A percentile compares a stretch with the other conserved stretches of the same genome.
Evolutionary conservation across 2,113 vertebrate genomes (phyloP).

Genomic region (Neotragus pygmaeus): DNA sequence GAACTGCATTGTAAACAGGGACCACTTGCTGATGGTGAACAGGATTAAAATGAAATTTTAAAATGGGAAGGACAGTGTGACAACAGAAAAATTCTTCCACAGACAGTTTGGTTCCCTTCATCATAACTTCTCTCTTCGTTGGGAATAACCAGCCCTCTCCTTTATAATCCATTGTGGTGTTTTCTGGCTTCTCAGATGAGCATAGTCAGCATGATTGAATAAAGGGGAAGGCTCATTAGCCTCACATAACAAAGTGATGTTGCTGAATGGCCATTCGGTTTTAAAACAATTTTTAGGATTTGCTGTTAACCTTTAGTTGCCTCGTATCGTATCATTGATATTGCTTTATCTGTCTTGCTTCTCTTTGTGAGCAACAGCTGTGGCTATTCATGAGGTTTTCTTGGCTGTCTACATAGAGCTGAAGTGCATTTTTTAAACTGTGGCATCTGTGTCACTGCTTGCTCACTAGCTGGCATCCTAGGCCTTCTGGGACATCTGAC

Average conservation of each 20-base stretch:
- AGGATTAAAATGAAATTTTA: slow-evolving; percentile 43
- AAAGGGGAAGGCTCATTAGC: background rate
- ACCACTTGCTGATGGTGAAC: background rate
- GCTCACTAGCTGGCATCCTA: slow-evolving; percentile 38
- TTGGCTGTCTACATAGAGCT: slow-evolving; percentile 57
- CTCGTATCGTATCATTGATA: background rate
- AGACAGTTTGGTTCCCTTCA: background rate
- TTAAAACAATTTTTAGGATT: slow-evolving; percentile 44
- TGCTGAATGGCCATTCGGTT: background rate
- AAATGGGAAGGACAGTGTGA: slow-evolving; percentile 26
- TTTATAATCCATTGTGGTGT: background rate
- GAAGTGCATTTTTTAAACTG: slow-evolving; percentile 43
- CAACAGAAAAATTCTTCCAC: slow-evolving; percentile 37
- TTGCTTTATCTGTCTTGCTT: slow-evolving; percentile 41
- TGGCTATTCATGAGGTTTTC: slow-evolving; percentile 51
- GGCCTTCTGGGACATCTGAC: slow-evolving; percentile 17
- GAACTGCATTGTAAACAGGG: background rate
- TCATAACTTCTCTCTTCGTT: slow-evolving; percentile 1
- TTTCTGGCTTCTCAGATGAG: background rate
- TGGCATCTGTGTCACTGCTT: slow-evolving; percentile 14
- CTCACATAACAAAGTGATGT: background rate
- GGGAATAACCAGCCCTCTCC: background rate
- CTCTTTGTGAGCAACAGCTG: background rate
- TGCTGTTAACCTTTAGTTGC: slow-evolving; percentile 35
- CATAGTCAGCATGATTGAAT: slow-evolving; percentile 3